A percentile compares a stretch with the other conserved stretches of the same genome.
phyloP scores from a whole-genome alignment of 2,113 vertebrate genomes.

The Scatophagus argus region DNA sequence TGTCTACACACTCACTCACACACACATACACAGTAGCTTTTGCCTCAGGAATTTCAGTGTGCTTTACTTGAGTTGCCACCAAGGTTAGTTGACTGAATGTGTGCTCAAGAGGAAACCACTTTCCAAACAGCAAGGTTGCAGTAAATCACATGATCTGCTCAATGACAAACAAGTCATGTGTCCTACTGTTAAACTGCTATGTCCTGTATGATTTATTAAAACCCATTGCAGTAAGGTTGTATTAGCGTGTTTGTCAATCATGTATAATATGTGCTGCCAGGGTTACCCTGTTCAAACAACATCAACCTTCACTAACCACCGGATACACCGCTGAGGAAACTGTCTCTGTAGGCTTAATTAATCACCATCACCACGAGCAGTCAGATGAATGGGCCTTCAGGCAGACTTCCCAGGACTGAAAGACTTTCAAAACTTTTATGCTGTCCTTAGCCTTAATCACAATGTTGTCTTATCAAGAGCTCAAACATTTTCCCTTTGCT shows the following conservation, averaged over 20 bases:
- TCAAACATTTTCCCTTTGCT: constrained; percentile 37
- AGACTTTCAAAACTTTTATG: constrained; percentile 59
- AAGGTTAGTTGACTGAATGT: constrained; percentile 45
- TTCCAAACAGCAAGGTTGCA: constrained; percentile 50
- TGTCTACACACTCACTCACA: constrained; percentile 33
- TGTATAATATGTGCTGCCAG: constrained; percentile 3
- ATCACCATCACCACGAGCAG: constrained; percentile 57
- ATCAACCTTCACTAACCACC: constrained; percentile 36
- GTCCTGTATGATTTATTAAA: not conserved
- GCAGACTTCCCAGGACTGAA: constrained; percentile 50
- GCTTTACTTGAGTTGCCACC: constrained; percentile 52
- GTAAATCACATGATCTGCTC: constrained; percentile 18
- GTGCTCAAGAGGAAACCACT: constrained; percentile 38
- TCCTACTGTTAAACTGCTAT: not conserved
- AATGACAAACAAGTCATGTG: constrained; percentile 13
- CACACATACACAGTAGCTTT: constrained; percentile 5
- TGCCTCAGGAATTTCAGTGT: constrained; percentile 48
- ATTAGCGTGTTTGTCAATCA: constrained; percentile 6
- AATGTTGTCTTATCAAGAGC: constrained; percentile 46
- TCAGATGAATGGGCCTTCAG: constrained; percentile 62
- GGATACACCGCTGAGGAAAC: constrained; percentile 51
- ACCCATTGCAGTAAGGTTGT: not conserved
- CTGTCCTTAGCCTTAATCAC: constrained; percentile 53
- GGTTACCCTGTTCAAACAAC: constrained; percentile 56
- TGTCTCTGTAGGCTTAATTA: constrained; percentile 72